Base-by-base conservation (phyloP, 2,888 invertebrate genomes). In the Frankliniella intonsa region DNA sequence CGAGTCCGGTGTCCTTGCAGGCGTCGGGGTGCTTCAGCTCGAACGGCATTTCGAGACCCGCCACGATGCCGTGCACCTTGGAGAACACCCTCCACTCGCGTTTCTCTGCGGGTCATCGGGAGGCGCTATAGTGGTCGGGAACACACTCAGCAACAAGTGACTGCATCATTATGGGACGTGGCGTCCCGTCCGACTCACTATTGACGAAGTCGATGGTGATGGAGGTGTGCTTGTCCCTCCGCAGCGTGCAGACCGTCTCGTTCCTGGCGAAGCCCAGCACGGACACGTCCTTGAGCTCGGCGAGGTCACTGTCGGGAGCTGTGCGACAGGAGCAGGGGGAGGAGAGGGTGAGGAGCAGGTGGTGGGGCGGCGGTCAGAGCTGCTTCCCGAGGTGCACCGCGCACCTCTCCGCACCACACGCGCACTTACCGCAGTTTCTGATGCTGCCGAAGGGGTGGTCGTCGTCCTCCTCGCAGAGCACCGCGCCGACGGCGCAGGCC, bases 1-100 rank as follows among this genome's bases (percentile, higher is more conserved):
- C 12, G 11, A 76, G 69, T 12, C 69, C 69, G 8, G 69, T 25
- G 69, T 22, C 69, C 9, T 22, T 22, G 25, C 69, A 76, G 69
- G 69, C 69, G 69, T 76, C 69, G 22, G 69, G 69, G 69, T 76
- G 22, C 25, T 76, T n/a, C 22, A 76, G 69, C 69, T 76, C 69
- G 69, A 76, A 76, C 22, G 69, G 69, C 69, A 76, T 76, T 22
- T 76, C 69, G 22, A 76, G 69, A 25, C 69, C 69, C 25, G 69
- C 69, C 11, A 76, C 22, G 69, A 76, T 25, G 69, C 69, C 69
- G 69, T 76, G 69, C 25, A 76, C 69, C 22, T 38, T 38, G 38
- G 38, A 3, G 38, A 38, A 38, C 38, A 76, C 69, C 25, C 55
- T 14, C 55, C 55, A 55, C 55, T 55, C 55, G 14, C 55, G 55